These are phyloP conservation scores for Bilobella aurantiaca DNA, from an alignment of 1,140 invertebrate genomes.

Conservation along the genomic window DNA sequence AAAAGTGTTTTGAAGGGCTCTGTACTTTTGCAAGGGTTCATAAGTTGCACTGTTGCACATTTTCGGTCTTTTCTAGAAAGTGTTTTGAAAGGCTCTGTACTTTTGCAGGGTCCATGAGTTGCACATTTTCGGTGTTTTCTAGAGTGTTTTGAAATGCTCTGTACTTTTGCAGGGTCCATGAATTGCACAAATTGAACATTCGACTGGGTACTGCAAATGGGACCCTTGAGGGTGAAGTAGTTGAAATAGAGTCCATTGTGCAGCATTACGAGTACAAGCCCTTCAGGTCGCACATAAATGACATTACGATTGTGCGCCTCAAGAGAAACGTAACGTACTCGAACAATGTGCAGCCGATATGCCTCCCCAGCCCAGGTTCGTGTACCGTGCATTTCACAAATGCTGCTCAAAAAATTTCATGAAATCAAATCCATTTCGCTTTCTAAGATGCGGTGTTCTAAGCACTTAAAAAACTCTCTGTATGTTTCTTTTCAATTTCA, in stretches of 20 bases:
- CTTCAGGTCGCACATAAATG: slow-evolving; percentile 25
- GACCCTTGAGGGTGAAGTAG: slow-evolving; percentile 12
- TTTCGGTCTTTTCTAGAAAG: too few species aligned
- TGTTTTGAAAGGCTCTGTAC: too few species aligned
- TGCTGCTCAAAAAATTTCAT: neutral
- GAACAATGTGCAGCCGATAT: slow-evolving; percentile 21
- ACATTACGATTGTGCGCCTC: slow-evolving; percentile 26
- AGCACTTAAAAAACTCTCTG: too few species aligned
- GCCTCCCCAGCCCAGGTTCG: slow-evolving; percentile 13
- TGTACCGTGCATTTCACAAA: neutral
- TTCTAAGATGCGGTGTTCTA: too few species aligned
- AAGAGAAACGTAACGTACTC: slow-evolving; percentile 15
- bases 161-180: neutral
- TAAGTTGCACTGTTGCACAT: too few species aligned
- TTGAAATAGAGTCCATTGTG: slow-evolving; percentile 19
- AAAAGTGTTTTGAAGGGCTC: too few species aligned
- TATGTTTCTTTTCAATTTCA: neutral
- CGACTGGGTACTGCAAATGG: slow-evolving; percentile 11
- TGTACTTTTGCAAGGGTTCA: too few species aligned
- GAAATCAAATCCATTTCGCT: too few species aligned
- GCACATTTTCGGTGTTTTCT: slow-evolving; percentile 1
- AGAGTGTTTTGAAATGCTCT: too few species aligned
- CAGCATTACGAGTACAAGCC: slow-evolving; percentile 27
- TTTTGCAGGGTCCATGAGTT: neutral
- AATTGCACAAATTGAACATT: slow-evolving; percentile 15